Evolutionary conservation across 2,888 invertebrate genomes (phyloP), one percentile per base, ranked within the genome.

Genomic region (Hipparchia semele): DNA sequence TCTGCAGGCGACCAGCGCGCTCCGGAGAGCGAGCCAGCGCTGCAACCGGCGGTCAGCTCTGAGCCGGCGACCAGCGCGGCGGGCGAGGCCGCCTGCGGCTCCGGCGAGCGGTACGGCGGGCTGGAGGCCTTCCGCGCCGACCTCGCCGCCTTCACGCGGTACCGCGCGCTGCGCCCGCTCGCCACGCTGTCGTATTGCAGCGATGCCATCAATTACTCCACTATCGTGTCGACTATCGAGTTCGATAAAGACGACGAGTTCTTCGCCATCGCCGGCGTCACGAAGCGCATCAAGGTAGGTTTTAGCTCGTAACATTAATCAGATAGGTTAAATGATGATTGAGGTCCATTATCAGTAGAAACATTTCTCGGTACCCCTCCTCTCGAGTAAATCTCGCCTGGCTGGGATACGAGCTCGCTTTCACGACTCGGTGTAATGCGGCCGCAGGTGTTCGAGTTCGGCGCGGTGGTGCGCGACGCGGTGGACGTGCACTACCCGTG

Each of bases 241-340:
- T 99, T 99, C 91, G 99, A 99, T 87, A 98, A 98, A 88, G 99
- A 99, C 89, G 97, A 98, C 86, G 98, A 99, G 91, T 97, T 97
- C 89, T 98, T 99, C 91, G 99, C 99, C 0, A 98, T 99, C 80
- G 99, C 99, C 53, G 99, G 99, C 3, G 98, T 99, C 10, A 98
- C 98, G 0, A 98, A 98, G 87, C 96, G 98, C 75, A 99, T 99
- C 73, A 99, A 99, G 94, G 97, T 98, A 1, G 2, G 62, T 45
- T 45, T 4, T 2, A 45, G 10, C 9, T 61, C 8, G 7, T 4
- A 49, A 7, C 13, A 13, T n/a, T 61, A 2, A 39, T 45, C 9
- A 59, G 33, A 7, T 39, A 6, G 5, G n/a, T 54, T 54, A n/a
- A n/a, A 4, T 12, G n/a, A 0, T 54, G 12, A 53, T 13, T 13